These are phyloP conservation scores for Bos javanicus DNA, from an alignment of 2,113 vertebrate genomes.

Conservation along the genomic window DNA sequence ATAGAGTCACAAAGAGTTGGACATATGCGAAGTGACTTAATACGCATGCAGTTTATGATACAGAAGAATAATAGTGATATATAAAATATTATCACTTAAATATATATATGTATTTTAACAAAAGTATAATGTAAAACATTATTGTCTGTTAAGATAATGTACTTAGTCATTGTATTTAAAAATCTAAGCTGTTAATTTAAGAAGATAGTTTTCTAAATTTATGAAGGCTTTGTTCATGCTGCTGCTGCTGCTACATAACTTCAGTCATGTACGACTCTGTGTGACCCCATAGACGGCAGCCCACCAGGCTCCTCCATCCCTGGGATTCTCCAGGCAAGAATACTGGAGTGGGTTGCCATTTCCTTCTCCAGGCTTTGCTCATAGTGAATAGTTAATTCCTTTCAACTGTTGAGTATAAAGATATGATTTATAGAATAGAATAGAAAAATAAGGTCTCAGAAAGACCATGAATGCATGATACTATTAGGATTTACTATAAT, in stretches of 20 bases:
- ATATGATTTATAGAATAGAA: not conserved
- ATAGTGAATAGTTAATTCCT: not conserved
- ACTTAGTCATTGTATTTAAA: not conserved
- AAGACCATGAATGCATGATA: not conserved
- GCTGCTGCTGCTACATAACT: too few relatives aligned
- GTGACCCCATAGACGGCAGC: accelerated
- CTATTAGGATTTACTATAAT: not conserved
- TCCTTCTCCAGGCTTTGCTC: not conserved
- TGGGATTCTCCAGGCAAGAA: too few relatives aligned
- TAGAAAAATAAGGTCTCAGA: not conserved
- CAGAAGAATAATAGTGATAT: not conserved
- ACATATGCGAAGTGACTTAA: not conserved
- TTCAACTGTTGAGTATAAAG: not conserved
- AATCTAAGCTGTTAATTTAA: not conserved
- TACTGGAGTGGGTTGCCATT: too few relatives aligned
- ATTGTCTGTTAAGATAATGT: not conserved
- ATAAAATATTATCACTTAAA: not conserved
- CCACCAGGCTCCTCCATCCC: too few relatives aligned
- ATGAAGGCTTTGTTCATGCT: not conserved
- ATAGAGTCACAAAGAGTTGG: not conserved
- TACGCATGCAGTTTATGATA: not conserved
- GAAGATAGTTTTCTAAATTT: not conserved
- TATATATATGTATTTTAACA: not conserved
- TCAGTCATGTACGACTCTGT: too few relatives aligned
- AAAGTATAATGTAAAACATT: not conserved